A percentile compares a stretch with the other conserved stretches of the same genome.
phyloP scores from a whole-genome alignment of 2,888 invertebrate genomes.

The Drosophila parthenogenetica region DNA sequence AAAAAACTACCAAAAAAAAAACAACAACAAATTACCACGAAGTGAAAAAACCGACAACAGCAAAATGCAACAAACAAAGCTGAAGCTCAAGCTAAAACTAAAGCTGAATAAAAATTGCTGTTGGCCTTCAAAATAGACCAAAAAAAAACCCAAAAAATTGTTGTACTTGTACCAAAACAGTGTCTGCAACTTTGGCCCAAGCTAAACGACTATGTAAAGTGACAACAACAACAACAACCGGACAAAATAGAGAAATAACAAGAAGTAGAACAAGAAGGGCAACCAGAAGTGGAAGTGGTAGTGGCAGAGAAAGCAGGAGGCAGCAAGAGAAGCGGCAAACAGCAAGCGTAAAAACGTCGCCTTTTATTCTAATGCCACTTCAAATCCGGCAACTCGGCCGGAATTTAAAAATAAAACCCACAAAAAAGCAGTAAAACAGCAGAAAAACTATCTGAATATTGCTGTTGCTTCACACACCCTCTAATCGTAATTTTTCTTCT shows the following conservation, averaged over 20 bases:
- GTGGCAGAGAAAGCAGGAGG: constrained; percentile 7
- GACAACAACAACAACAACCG: constrained; percentile 42
- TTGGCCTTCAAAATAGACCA: constrained; percentile 65
- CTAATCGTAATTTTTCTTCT: not conserved
- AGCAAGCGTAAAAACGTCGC: constrained; percentile 69
- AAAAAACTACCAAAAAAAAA: constrained; percentile 1
- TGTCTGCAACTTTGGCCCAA: constrained; percentile 67
- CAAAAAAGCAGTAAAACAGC: constrained; percentile 22
- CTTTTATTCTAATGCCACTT: constrained; percentile 76
- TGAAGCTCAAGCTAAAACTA: constrained; percentile 46
- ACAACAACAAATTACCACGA: constrained; percentile 4
- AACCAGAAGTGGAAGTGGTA: constrained; percentile 17
- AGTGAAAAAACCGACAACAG: constrained; percentile 25
- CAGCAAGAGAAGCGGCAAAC: constrained; percentile 18
- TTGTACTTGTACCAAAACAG: constrained; percentile 33
- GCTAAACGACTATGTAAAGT: constrained; percentile 71
- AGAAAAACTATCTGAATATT: constrained; percentile 22
- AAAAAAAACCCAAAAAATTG: too few relatives aligned
- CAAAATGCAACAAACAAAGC: constrained; percentile 54
- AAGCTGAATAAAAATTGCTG: constrained; percentile 65
- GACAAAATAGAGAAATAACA: constrained; percentile 30
- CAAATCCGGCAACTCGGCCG: constrained; percentile 59
- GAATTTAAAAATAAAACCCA: constrained; percentile 19
- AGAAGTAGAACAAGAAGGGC: constrained; percentile 36
- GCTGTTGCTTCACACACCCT: constrained; percentile 9